These are phyloP conservation scores for Cyclina sinensis DNA, from an alignment of 1,140 invertebrate species.

Conservation along the genomic window DNA sequence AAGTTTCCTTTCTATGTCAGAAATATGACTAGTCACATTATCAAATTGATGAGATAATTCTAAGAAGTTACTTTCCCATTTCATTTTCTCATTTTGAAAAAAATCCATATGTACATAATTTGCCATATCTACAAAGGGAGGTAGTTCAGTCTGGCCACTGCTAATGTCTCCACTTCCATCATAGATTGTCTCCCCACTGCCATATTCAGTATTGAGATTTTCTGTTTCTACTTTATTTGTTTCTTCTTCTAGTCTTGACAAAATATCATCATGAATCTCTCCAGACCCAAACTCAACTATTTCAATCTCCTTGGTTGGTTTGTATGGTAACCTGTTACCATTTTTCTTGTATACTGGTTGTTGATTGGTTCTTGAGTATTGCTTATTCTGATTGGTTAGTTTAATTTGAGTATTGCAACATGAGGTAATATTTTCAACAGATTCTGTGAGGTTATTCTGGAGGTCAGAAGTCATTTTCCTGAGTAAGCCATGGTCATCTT, in stretches of 20 bases:
- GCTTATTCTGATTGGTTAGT: conserved; percentile 34
- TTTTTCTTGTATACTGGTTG: conserved; percentile 4
- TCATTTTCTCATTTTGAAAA: conserved; percentile 64
- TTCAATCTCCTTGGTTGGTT: conserved; percentile 44
- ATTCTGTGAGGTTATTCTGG: conserved; percentile 11
- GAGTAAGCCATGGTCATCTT: background rate
- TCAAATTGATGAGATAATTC: conserved; percentile 64
- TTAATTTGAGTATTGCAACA: conserved; percentile 27
- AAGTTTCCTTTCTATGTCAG: conserved; percentile 63
- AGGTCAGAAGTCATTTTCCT: conserved; percentile 7
- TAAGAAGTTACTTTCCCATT: conserved; percentile 66
- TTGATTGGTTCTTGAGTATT: conserved; percentile 45
- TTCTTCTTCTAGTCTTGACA: conserved; percentile 48
- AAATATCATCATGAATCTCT: conserved; percentile 63
- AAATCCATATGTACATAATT: conserved; percentile 36
- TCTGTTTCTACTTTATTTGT: conserved; percentile 34
- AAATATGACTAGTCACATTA: conserved; percentile 62
- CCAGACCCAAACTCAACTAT: conserved; percentile 68
- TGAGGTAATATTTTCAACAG: conserved; percentile 28
- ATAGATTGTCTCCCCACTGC: conserved; percentile 59
- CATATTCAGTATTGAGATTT: background rate
- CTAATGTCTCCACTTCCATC: conserved; percentile 57
- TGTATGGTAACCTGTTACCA: conserved; percentile 2
- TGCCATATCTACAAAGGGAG: conserved; percentile 37
- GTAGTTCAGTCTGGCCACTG: conserved; percentile 43